These are phyloP conservation scores for Oophaga sylvatica DNA, from an alignment of 2,797 vertebrate genomes.

Conservation along the genomic window DNA sequence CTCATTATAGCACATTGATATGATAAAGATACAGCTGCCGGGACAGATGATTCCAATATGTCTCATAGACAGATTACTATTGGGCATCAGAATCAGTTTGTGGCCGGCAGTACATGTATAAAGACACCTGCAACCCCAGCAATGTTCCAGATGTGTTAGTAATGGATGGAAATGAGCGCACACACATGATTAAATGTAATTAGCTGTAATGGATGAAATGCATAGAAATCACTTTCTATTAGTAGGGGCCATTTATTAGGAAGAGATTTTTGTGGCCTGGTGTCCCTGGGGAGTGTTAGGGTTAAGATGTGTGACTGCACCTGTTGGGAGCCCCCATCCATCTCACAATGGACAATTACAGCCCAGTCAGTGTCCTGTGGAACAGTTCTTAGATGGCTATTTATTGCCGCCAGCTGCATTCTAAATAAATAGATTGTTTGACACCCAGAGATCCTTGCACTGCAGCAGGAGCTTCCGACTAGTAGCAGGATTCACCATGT, in stretches of 20 bases:
- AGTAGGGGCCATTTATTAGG: constrained; percentile 31
- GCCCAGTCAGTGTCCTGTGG: constrained; percentile 43
- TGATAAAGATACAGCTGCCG: background rate
- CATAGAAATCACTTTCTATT: constrained; percentile 42
- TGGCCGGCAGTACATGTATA: background rate
- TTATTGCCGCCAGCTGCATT: constrained; percentile 91
- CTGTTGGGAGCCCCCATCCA: constrained; percentile 52
- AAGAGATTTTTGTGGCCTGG: constrained; percentile 14
- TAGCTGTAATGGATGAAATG: constrained; percentile 42
- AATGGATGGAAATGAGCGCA: constrained; percentile 36
- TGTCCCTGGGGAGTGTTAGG: constrained; percentile 26
- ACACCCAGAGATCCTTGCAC: constrained; percentile 89
- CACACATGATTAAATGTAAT: constrained; percentile 50
- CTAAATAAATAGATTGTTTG: constrained; percentile 89
- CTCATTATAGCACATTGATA: background rate
- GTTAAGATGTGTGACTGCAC: constrained; percentile 58
- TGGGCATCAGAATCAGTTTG: background rate
- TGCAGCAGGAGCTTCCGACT: constrained; percentile 84
- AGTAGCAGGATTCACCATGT: constrained; percentile 68
- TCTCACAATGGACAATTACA: constrained; percentile 55
- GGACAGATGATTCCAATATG: background rate
- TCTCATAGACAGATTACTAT: background rate
- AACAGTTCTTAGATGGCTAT: constrained; percentile 84
- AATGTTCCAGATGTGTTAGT: constrained; percentile 31
- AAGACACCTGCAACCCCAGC: constrained; percentile 6